These are phyloP conservation scores for Phthorimaea operculella DNA, from an alignment of 1,140 invertebrate genomes.

Conservation along the genomic window DNA sequence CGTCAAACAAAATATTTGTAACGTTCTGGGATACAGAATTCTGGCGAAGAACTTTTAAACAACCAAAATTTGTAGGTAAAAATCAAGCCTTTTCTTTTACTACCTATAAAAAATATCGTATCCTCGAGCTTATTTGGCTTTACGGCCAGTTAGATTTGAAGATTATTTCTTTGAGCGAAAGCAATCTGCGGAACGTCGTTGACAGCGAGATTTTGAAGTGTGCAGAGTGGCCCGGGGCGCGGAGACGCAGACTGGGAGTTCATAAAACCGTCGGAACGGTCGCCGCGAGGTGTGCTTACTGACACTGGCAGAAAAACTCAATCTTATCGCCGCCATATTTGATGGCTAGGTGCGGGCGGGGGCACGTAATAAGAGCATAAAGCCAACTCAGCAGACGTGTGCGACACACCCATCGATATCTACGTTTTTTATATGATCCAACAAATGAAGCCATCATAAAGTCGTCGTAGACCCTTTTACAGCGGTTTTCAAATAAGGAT, in stretches of 20 bases:
- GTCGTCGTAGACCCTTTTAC: too few species aligned
- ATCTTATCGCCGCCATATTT: constrained; percentile 10
- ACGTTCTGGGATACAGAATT: too few species aligned
- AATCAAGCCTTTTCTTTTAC: neutral
- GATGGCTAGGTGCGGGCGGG: neutral
- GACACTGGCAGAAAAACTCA: constrained; percentile 7
- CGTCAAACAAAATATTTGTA: too few species aligned
- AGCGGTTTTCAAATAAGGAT: too few species aligned
- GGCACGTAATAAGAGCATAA: too few species aligned
- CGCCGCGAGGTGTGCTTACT: constrained; percentile 11
- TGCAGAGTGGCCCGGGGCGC: neutral
- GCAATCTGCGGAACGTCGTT: constrained; percentile 10
- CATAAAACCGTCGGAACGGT: constrained; percentile 3
- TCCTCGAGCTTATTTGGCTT: constrained; percentile 15
- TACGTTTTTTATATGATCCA: too few species aligned
- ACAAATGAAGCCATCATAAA: too few species aligned
- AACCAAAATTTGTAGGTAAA: too few species aligned
- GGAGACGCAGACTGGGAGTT: neutral
- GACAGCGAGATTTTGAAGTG: constrained; percentile 15
- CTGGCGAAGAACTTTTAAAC: too few species aligned
- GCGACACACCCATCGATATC: too few species aligned
- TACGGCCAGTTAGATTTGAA: constrained; percentile 19
- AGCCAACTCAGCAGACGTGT: too few species aligned
- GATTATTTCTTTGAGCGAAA: constrained; percentile 12
- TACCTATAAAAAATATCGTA: neutral